Base-by-base conservation (phyloP, 2,113 vertebrate genomes). In the Ciconia maguari region DNA sequence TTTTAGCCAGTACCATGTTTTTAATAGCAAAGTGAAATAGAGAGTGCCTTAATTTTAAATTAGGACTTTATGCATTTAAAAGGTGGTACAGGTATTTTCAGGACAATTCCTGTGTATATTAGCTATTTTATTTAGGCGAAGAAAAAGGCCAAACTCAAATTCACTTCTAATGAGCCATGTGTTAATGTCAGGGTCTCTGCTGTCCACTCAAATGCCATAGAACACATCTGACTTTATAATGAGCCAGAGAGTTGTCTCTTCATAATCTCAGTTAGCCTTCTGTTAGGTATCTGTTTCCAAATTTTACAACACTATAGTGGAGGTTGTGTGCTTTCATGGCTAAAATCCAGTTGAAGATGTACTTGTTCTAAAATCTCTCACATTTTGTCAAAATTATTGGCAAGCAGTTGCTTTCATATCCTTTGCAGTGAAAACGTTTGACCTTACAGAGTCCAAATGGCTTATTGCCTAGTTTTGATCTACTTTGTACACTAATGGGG, bases 151-250 rank as follows among this genome's bases (percentile, higher is more conserved):
- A 97, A 96, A 78, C 90, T 97, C 87, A 96, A 91, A 98, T 97
- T 97, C 96, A 92, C 92, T 97, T 97, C 93, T 98, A 98, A 98
- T 97, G 97, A 97, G 89, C 95, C 95, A 94, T 97, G 97, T 62
- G 34, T 96, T 97, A 98, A 98, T 97, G 90, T 97, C 97, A 97
- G 94, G 44, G 86, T 96, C 96, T 98, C 96, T 97, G 94, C 95
- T 97, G 98, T 98, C 97, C 97, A 97, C 95, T 97, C 96, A 98
- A 98, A 98, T 97, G 97, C 96, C 96, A 97, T 90, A 90, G 94
- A 98, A 97, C 92, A 94, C 92, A 97, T 98, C 95, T 98, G 98
- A 98, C 96, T 98, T 95, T 97, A 87, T 95, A 98, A 98, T 98
- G 96, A 98, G 96, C 96, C 97, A 97, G 97, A 97, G 83, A 97